These are phyloP conservation scores for Eurystomus glaucurus DNA, from an alignment of 2,797 vertebrate species.

Conservation along the genomic window DNA sequence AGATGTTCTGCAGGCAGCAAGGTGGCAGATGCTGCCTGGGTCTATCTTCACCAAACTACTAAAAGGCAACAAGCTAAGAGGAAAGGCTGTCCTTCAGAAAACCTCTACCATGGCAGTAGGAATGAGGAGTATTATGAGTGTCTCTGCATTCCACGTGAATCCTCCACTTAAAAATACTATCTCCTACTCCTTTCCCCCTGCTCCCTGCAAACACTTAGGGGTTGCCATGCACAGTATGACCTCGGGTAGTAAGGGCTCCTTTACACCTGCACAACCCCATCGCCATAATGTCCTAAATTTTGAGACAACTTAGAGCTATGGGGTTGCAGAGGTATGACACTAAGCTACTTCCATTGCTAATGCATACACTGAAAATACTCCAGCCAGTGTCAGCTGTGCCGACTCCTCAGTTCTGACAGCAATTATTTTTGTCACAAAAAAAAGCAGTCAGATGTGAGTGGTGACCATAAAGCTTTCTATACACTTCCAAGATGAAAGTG, in stretches of 20 bases:
- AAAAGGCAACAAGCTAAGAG: not conserved
- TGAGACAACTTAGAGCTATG: not conserved
- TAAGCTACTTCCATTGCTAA: not conserved
- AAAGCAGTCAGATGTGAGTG: not conserved
- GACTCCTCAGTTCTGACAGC: not conserved
- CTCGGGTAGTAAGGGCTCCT: not conserved
- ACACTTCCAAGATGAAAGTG: not conserved
- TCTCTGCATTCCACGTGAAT: not conserved
- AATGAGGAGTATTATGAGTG: not conserved
- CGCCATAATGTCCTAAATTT: not conserved
- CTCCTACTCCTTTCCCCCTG: fast-evolving
- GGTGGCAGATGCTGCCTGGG: fast-evolving
- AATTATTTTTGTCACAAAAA: not conserved
- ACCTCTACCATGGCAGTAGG: not conserved
- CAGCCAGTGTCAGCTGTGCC: not conserved
- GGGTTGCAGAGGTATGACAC: not conserved
- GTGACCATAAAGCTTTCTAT: not conserved
- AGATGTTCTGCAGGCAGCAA: not conserved
- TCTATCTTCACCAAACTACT: not conserved
- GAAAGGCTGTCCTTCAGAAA: not conserved
- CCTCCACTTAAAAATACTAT: not conserved
- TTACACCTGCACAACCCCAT: not conserved
- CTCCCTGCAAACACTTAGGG: not conserved
- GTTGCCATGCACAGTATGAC: not conserved
- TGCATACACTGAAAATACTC: not conserved